Evolutionary conservation across 2,113 vertebrate species (phyloP), one percentile per base, ranked within the genome.

Genomic region (Melierax canorus): DNA sequence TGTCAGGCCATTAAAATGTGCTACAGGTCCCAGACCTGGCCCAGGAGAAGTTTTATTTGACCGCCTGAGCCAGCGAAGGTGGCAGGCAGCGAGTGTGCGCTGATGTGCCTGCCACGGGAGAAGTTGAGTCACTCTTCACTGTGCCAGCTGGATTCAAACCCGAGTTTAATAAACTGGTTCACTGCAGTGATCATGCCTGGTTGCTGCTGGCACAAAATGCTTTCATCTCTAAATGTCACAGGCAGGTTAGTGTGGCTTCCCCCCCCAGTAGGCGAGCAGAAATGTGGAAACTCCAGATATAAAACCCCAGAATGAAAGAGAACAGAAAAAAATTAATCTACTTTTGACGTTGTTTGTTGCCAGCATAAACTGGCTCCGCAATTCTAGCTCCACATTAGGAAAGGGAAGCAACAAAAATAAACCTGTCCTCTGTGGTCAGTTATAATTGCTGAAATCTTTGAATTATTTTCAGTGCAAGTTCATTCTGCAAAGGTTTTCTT

Each of bases 91-190:
- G 3, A 93, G 81, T 68, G 91, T 50, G 29, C 1, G 2, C 80
- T 86, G 89, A 90, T 41, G 71, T 43, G 83, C 59, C 66, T 92
- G 86, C 75, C 45, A 15, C 32, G 1, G 22, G 73, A 94, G 94
- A 92, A 86, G 50, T 88, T 98, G 96, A 98, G 92, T 98, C 98
- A 98, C 72, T n/a, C 11, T 14, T 46, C 7, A 10, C 41, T 3
- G 1, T 15, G 92, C 94, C 97, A 98, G 96, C 92, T 98, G 96
- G 95, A 97, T 39, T 82, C 85, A 11, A 24, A n/a, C 1, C 3
- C 1, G 0, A 69, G 32, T 68, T 94, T 96, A 95, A 92, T 66
- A 74, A 80, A 91, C 79, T 82, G 43, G 80, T 92, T 92, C 80
- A 68, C 73, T 43, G 73, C 66, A 88, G 59, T 26, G 32, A 79